phyloP scores from a whole-genome alignment of 2,888 invertebrate species.

The Euplagia quadripunctaria region DNA sequence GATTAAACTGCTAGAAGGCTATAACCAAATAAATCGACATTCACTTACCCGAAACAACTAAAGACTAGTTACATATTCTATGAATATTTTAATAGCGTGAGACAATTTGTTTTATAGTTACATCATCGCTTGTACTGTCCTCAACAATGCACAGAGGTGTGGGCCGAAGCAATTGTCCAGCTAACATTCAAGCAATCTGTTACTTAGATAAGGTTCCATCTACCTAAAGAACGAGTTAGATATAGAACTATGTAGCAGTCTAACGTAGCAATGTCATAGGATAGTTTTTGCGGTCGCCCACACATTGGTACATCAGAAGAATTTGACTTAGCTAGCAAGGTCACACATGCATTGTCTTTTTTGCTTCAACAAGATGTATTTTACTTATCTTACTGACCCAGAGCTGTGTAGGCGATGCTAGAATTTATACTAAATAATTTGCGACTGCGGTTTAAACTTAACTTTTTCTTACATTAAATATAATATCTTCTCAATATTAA shows the following conservation, averaged over 20 bases:
- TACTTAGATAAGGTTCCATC: slow-evolving; percentile 72
- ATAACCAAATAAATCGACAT: not conserved
- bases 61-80: not conserved
- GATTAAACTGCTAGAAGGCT: not conserved
- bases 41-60: not conserved
- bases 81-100: slow-evolving; percentile 20
- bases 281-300: slow-evolving; percentile 86
- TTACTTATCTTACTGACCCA: slow-evolving; percentile 70
- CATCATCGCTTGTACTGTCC: slow-evolving; percentile 56
- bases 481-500: not conserved
- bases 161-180: slow-evolving; percentile 84
- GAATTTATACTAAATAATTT: slow-evolving; percentile 53
- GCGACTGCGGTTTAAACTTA: slow-evolving; percentile 23
- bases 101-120: slow-evolving; percentile 54
- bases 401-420: slow-evolving; percentile 57
- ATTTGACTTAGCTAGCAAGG: slow-evolving; percentile 85
- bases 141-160: slow-evolving; percentile 67
- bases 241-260: slow-evolving; percentile 69
- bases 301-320: slow-evolving; percentile 80
- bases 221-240: slow-evolving; percentile 31
- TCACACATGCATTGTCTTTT: slow-evolving; percentile 81
- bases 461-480: not conserved
- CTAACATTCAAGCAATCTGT: slow-evolving; percentile 68
- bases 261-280: slow-evolving; percentile 80
- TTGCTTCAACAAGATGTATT: slow-evolving; percentile 63